A percentile compares a stretch with the other conserved stretches of the same genome.
Evolutionary conservation across 2,888 invertebrate genomes (phyloP).

Genomic region (Ophonus ardosiacus): DNA sequence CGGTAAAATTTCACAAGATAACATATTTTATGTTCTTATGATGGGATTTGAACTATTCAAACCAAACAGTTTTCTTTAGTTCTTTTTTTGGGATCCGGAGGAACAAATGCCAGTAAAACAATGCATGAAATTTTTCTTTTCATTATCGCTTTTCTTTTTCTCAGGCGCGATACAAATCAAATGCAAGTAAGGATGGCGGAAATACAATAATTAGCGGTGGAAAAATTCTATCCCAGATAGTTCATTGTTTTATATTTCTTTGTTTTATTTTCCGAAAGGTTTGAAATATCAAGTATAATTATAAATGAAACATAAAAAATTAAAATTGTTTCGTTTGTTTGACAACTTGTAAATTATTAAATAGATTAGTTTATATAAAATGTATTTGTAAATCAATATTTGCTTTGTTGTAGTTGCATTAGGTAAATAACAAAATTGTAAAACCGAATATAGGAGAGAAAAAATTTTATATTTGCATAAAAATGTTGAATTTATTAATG

Average conservation of each 20-base stretch:
- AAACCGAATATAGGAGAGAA: too few species aligned
- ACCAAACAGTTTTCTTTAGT: too few species aligned
- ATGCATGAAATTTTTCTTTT: neutral
- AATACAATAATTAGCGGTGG: neutral
- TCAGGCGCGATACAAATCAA: neutral
- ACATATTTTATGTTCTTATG: too few species aligned
- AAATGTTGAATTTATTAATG: too few species aligned
- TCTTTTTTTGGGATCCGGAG: neutral
- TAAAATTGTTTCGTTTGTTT: neutral
- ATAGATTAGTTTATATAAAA: neutral
- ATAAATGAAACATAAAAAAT: conserved; percentile 1
- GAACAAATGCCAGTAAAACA: neutral
- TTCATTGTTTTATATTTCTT: neutral
- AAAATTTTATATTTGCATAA: too few species aligned
- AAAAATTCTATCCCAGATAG: neutral
- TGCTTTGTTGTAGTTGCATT: neutral
- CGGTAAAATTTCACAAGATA: too few species aligned
- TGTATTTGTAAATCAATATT: neutral
- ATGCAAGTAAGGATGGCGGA: neutral
- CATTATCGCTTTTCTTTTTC: neutral
- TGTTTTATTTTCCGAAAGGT: neutral
- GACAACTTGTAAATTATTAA: neutral
- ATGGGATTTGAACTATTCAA: too few species aligned
- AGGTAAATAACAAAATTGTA: neutral
- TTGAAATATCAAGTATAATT: neutral